A percentile compares a stretch with the other conserved stretches of the same genome.
Evolutionary conservation across 2,797 vertebrate genomes (phyloP).

Genomic region (Syngnathus acus): DNA sequence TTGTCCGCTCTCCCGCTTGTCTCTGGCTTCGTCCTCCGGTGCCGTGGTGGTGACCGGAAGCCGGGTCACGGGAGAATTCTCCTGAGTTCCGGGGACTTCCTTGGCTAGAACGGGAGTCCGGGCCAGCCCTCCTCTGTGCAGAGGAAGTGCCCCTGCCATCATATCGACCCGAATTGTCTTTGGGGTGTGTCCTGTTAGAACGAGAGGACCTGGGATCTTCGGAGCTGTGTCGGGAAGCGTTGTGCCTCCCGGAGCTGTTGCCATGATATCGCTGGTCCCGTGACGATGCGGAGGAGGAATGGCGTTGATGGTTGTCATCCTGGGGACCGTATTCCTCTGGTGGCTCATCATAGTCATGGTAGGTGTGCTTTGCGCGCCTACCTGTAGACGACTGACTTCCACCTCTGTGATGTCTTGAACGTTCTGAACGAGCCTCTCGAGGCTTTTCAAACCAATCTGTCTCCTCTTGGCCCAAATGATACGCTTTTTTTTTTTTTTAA

Average conservation of each 20-base stretch:
- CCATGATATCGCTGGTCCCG: constrained; percentile 89
- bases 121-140: constrained; percentile 75
- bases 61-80: constrained; percentile 79
- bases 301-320: constrained; percentile 82
- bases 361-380: constrained; percentile 87
- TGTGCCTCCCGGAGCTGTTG: constrained; percentile 81
- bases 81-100: constrained; percentile 75
- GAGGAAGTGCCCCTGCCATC: constrained; percentile 75
- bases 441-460: constrained; percentile 99
- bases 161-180: constrained; percentile 76
- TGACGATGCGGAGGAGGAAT: constrained; percentile 68
- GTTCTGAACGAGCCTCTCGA: constrained; percentile 85
- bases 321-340: constrained; percentile 89
- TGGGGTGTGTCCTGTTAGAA: constrained; percentile 80
- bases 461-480: constrained; percentile 99
- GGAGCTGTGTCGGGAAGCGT: constrained; percentile 77
- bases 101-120: constrained; percentile 70
- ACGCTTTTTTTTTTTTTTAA: constrained; percentile 75
- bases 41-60: constrained; percentile 76
- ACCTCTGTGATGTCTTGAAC: constrained; percentile 84
- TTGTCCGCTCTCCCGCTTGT: constrained; percentile 65
- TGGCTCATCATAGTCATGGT: constrained; percentile 93
- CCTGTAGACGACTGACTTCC: constrained; percentile 84
- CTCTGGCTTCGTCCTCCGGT: constrained; percentile 77
- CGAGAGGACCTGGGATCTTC: constrained; percentile 82